Percentiles rank a stretch among this genome's conserved stretches.
These are phyloP conservation scores for Montipora cactus DNA, from an alignment of 64 coral and sea anemone genomes.

Conservation along the genomic window DNA sequence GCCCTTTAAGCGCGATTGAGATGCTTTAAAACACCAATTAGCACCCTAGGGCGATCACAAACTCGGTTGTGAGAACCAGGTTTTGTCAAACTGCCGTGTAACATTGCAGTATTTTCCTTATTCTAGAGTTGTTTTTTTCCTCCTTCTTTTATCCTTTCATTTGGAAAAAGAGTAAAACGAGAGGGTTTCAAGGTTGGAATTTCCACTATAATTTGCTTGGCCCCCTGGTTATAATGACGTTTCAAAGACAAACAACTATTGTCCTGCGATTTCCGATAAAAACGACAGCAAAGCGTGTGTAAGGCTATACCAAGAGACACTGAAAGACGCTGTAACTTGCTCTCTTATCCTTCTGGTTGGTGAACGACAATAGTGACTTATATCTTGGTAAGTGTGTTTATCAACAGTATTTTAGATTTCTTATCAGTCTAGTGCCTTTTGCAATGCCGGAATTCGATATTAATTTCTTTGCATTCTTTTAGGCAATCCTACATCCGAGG, in stretches of 20 bases:
- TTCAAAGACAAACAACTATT: slow-evolving; percentile 1
- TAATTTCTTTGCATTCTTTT: too few relatives aligned
- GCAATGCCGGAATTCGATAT: too few relatives aligned
- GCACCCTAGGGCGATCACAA: background rate
- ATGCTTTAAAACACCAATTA: slow-evolving; percentile 6
- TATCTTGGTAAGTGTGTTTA: background rate
- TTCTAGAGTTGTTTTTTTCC: background rate
- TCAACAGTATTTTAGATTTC: too few relatives aligned
- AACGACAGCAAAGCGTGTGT: background rate
- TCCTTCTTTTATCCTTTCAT: background rate
- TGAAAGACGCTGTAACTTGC: slow-evolving; percentile 1
- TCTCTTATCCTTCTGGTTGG: slow-evolving; percentile 3
- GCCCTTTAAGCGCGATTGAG: slow-evolving; percentile 3
- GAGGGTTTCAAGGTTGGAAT: background rate
- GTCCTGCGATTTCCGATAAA: slow-evolving; percentile 4
- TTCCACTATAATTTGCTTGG: slow-evolving; percentile 8
- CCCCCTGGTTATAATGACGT: slow-evolving; percentile 12
- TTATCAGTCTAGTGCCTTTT: too few relatives aligned
- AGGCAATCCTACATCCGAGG: too few relatives aligned
- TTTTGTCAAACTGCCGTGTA: slow-evolving; percentile 12
- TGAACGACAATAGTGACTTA: background rate
- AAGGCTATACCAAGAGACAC: background rate
- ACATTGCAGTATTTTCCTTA: slow-evolving; percentile 6
- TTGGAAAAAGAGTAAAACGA: slow-evolving; percentile 5
- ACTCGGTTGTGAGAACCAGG: slow-evolving; percentile 7